Evolutionary conservation across 2,113 vertebrate genomes (phyloP).

Genomic region (Salvelinus sp.): DNA sequence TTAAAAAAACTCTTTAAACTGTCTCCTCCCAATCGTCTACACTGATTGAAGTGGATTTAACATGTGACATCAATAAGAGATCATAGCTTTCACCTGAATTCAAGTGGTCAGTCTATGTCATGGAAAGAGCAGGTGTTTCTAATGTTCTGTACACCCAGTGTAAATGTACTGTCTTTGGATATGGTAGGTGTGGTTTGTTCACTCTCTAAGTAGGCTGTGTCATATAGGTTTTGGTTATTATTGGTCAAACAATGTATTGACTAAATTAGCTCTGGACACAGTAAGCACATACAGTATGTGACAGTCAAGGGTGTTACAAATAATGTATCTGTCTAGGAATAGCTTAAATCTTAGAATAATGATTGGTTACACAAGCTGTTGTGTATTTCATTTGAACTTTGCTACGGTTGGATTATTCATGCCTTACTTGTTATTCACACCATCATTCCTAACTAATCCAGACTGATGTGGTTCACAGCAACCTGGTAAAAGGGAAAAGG

Average conservation of each 20-base stretch:
- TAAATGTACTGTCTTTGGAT: neutral
- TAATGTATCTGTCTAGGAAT: neutral
- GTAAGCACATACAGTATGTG: neutral
- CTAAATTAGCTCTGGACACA: neutral
- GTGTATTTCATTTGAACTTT: neutral
- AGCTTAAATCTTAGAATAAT: neutral
- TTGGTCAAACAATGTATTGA: neutral
- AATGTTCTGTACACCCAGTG: no score
- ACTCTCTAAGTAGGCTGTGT: neutral
- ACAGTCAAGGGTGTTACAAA: neutral
- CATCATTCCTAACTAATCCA: slow-evolving; percentile 54
- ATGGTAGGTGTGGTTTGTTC: neutral
- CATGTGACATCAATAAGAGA: no score
- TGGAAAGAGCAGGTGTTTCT: no score
- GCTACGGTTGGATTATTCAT: slow-evolving; percentile 54
- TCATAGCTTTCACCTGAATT: no score
- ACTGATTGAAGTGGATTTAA: no score
- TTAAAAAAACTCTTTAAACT: no score
- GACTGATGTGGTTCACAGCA: slow-evolving; percentile 52
- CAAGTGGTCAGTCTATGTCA: no score
- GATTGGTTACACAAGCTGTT: neutral
- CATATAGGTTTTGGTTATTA: neutral
- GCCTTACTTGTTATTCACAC: slow-evolving; percentile 55
- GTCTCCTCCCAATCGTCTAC: no score
- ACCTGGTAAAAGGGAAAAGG: slow-evolving; percentile 41